These are phyloP conservation scores for Drosophila pectinifera DNA, from an alignment of 1,140 invertebrate genomes.

Conservation along the genomic window DNA sequence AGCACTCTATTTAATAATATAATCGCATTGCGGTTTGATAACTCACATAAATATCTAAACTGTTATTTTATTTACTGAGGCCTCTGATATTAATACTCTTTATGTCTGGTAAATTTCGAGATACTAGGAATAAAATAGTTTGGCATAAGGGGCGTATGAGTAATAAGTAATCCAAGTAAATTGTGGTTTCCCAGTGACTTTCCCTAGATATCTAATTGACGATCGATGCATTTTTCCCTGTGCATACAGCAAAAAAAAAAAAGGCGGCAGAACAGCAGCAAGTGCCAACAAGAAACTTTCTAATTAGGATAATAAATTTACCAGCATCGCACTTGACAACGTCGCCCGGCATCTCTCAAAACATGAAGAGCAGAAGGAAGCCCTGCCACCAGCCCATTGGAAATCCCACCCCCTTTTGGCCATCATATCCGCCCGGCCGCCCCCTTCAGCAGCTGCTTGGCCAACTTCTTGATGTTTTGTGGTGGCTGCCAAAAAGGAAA, in stretches of 20 bases:
- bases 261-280: slow-evolving; percentile 43
- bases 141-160: too few relatives aligned
- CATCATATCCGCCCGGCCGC: neutral
- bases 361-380: slow-evolving; percentile 61
- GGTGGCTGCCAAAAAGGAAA: slow-evolving; percentile 68
- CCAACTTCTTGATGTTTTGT: slow-evolving; percentile 73
- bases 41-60: too few relatives aligned
- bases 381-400: neutral
- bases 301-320: slow-evolving; percentile 85
- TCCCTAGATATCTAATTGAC: neutral
- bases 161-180: neutral
- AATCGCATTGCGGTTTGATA: too few relatives aligned
- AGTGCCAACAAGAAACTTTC: slow-evolving; percentile 82
- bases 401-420: neutral
- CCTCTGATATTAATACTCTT: too few relatives aligned
- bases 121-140: too few relatives aligned
- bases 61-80: too few relatives aligned
- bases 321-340: slow-evolving; percentile 73
- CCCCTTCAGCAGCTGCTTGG: slow-evolving; percentile 46
- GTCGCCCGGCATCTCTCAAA: slow-evolving; percentile 61
- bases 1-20: too few relatives aligned
- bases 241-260: neutral
- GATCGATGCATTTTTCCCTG: neutral
- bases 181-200: neutral
- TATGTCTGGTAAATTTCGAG: too few relatives aligned